phyloP scores from a whole-genome alignment of 2,113 vertebrate species.

The Sinosuthora webbiana region DNA sequence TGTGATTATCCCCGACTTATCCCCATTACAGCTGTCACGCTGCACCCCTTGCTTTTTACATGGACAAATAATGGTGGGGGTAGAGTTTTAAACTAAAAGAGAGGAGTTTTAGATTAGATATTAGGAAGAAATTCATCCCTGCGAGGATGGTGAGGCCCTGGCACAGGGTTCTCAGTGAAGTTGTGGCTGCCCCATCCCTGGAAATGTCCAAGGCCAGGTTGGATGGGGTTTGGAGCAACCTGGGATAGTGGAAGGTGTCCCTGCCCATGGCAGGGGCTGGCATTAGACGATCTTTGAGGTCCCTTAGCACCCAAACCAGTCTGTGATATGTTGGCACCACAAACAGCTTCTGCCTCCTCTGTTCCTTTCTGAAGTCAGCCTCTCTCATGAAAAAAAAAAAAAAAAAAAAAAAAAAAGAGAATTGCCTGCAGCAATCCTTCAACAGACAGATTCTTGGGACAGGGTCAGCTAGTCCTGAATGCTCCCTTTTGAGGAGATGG shows the following conservation, averaged over 20 bases:
- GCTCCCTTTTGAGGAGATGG: background rate
- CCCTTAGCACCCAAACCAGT: background rate
- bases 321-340: background rate
- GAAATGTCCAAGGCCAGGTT: rapidly evolving
- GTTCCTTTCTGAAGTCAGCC: background rate
- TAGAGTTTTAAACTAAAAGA: background rate
- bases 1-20: rapidly evolving
- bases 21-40: background rate
- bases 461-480: background rate
- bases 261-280: background rate
- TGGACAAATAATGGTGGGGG: background rate
- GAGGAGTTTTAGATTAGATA: background rate
- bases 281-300: background rate
- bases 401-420: background rate
- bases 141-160: rapidly evolving
- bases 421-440: background rate
- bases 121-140: too few relatives aligned
- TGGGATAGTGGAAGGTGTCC: background rate
- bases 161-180: background rate
- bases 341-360: background rate
- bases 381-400: background rate
- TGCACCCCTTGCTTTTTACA: background rate
- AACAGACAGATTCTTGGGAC: background rate
- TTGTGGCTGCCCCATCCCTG: background rate
- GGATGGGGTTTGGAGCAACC: rapidly evolving